phyloP scores from a whole-genome alignment of 1,140 invertebrate genomes.

The Ceratoteleas bidentatus region DNA sequence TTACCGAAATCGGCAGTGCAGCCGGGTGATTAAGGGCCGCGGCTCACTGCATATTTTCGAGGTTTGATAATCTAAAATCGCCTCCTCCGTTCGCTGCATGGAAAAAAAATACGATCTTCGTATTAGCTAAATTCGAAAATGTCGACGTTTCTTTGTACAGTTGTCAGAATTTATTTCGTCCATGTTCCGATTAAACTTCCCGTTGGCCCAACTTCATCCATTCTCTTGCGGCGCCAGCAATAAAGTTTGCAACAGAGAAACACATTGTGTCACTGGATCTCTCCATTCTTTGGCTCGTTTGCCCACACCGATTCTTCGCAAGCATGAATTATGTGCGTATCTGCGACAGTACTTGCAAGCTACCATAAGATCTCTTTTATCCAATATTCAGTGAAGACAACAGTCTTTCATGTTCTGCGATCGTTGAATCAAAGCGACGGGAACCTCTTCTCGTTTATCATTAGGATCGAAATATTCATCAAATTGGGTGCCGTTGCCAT shows the following conservation, averaged over 20 bases:
- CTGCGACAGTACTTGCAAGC: conserved; percentile 26
- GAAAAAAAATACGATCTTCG: no score
- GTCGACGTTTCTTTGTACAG: no score
- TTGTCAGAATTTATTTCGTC: no score
- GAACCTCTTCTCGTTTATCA: neutral
- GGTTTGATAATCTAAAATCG: no score
- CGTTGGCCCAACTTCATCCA: no score
- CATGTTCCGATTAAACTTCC: no score
- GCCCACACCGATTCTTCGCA: neutral
- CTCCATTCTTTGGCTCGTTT: no score
- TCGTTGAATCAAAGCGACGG: neutral
- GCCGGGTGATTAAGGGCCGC: no score
- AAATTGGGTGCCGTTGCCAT: conserved; percentile 6
- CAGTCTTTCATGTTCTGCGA: conserved; percentile 18
- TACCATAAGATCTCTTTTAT: neutral
- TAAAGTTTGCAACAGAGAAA: conserved; percentile 22
- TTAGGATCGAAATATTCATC: neutral
- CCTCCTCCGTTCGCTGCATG: no score
- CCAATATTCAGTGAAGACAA: conserved; percentile 12
- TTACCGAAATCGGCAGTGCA: no score
- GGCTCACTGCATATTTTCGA: no score
- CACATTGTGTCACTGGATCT: neutral
- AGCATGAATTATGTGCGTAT: conserved; percentile 9
- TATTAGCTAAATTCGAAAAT: no score
- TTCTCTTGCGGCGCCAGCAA: conserved; percentile 1